These are phyloP conservation scores for Chymomyza costata DNA, from an alignment of 1,140 invertebrate species.

Conservation along the genomic window DNA sequence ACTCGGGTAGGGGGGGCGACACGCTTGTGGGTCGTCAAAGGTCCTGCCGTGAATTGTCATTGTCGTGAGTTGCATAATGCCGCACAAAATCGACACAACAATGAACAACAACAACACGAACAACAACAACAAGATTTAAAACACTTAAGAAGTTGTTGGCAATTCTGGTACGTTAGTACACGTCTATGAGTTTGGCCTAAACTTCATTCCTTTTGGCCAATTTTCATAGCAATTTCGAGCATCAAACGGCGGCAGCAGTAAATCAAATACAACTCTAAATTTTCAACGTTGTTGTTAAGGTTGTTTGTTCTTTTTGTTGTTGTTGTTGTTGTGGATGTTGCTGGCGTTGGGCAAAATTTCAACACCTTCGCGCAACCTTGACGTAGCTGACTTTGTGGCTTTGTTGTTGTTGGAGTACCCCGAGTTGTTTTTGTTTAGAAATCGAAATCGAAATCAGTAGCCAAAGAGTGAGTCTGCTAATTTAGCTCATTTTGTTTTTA, in stretches of 20 bases:
- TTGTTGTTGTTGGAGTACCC: slow-evolving; percentile 6
- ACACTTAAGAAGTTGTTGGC: slow-evolving; percentile 24
- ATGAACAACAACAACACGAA: slow-evolving; percentile 26
- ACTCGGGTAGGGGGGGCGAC: slow-evolving; percentile 37
- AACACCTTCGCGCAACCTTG: slow-evolving; percentile 71
- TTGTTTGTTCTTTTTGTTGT: too few species aligned
- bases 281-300: slow-evolving; percentile 14
- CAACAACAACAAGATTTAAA: slow-evolving; percentile 9
- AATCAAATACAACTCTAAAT: slow-evolving; percentile 55
- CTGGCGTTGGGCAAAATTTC: slow-evolving; percentile 57
- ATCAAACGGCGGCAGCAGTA: slow-evolving; percentile 44
- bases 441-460: slow-evolving; percentile 62
- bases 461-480: slow-evolving; percentile 61
- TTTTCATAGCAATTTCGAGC: slow-evolving; percentile 63
- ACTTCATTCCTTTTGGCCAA: slow-evolving; percentile 41
- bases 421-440: slow-evolving; percentile 35
- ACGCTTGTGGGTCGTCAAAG: slow-evolving; percentile 74
- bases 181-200: neutral
- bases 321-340: too few species aligned
- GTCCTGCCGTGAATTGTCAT: slow-evolving; percentile 74
- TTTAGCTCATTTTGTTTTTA: slow-evolving; percentile 70
- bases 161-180: slow-evolving; percentile 61
- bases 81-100: slow-evolving; percentile 67
- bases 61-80: slow-evolving; percentile 74
- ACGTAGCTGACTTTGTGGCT: slow-evolving; percentile 15